Evolutionary conservation across 2,113 vertebrate genomes (phyloP).

Genomic region (Suncus etruscus): DNA sequence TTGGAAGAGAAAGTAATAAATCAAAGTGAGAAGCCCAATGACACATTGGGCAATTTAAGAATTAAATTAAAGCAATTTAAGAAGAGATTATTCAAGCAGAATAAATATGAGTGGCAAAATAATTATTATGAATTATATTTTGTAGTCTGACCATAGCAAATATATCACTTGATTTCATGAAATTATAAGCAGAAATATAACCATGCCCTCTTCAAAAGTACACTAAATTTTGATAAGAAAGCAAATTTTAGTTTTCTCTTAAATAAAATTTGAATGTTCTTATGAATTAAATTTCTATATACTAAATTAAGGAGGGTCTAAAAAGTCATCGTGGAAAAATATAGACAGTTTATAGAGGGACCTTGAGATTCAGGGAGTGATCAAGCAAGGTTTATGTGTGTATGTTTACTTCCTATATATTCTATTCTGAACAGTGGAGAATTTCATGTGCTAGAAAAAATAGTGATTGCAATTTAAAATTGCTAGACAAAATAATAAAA

Average conservation of each 20-base stretch:
- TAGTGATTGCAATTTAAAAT: not conserved
- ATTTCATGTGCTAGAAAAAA: not conserved
- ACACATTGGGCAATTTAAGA: too few relatives aligned
- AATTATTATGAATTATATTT: not conserved
- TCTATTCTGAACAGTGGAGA: not conserved
- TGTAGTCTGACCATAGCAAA: not conserved
- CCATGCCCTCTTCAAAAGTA: not conserved
- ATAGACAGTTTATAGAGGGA: not conserved
- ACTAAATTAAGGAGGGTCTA: not conserved
- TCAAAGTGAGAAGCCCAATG: not conserved
- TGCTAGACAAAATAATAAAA: not conserved
- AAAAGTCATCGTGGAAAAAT: not conserved
- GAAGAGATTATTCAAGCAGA: not conserved
- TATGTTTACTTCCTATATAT: not conserved
- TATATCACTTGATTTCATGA: conserved; percentile 5
- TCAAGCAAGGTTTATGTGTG: not conserved
- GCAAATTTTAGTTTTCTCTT: conserved; percentile 32
- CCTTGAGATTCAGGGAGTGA: not conserved
- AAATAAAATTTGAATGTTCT: not conserved
- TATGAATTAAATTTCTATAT: conserved; percentile 28
- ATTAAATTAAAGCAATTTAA: too few relatives aligned
- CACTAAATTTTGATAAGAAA: not conserved
- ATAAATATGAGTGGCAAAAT: conserved; percentile 7
- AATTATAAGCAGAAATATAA: conserved; percentile 3
- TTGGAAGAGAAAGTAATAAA: not conserved